phyloP scores from a whole-genome alignment of 2,797 vertebrate genomes.

The Paratrypauchen microcephalus region DNA sequence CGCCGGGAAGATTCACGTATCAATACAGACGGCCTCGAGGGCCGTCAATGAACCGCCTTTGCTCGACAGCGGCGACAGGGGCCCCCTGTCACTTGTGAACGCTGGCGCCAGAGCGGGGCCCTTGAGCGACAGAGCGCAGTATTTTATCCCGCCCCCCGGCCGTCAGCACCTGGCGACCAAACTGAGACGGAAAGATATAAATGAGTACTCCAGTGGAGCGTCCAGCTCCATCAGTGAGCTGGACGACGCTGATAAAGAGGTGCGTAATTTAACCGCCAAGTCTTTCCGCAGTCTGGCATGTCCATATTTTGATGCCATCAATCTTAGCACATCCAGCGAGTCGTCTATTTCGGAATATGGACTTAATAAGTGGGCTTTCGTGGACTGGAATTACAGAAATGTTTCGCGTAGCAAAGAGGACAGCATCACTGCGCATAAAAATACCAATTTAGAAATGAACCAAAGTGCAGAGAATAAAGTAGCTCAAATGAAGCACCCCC shows the following conservation, averaged over 20 bases:
- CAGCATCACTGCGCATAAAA: slow-evolving; percentile 71
- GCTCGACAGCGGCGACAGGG: slow-evolving; percentile 80
- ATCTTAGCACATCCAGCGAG: slow-evolving; percentile 89
- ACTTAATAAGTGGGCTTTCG: slow-evolving; percentile 87
- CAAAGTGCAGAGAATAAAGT: slow-evolving; percentile 50
- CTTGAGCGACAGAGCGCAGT: slow-evolving; percentile 68
- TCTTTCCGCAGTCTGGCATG: slow-evolving; percentile 95
- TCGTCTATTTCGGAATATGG: slow-evolving; percentile 88
- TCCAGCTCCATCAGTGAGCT: slow-evolving; percentile 96
- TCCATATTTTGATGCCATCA: slow-evolving; percentile 92
- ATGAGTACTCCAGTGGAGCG: slow-evolving; percentile 92
- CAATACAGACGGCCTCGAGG: slow-evolving; percentile 86
- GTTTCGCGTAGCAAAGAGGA: slow-evolving; percentile 78
- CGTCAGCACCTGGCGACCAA: slow-evolving; percentile 86
- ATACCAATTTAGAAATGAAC: slow-evolving; percentile 69
- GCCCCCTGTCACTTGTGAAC: slow-evolving; percentile 82
- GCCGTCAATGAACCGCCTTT: slow-evolving; percentile 82
- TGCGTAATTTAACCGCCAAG: slow-evolving; percentile 91
- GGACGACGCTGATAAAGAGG: slow-evolving; percentile 97
- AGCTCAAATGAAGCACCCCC: slow-evolving; percentile 50
- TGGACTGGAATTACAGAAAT: slow-evolving; percentile 88
- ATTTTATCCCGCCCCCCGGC: slow-evolving; percentile 86
- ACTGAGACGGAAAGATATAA: slow-evolving; percentile 82
- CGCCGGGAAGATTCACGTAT: slow-evolving; percentile 84
- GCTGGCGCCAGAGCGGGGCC: slow-evolving; percentile 76